Evolutionary conservation across 2,797 vertebrate species (phyloP), one percentile per base, ranked within the genome.

Genomic region (Phoeniculus purpureus): DNA sequence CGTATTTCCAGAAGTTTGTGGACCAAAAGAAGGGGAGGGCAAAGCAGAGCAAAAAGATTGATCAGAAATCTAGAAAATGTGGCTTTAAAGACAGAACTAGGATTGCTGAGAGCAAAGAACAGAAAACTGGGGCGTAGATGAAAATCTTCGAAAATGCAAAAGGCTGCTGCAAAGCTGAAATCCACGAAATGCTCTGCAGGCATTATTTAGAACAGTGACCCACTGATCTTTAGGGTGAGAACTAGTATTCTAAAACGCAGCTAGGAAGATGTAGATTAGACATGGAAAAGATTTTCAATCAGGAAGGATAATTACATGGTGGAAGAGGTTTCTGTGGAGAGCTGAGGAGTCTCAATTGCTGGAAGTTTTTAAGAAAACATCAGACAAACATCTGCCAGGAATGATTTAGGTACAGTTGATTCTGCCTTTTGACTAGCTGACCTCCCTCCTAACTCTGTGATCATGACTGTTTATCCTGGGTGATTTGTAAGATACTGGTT

Each of bases 401-500:
- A 90, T 61, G n/a, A 75, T 84, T 91, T 86, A 77, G 54, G 21
- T 75, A 58, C 10, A 77, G 81, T 8, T 73, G 75, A 80, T 80
- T 94, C 52, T 2, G 2, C n/a, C 71, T 91, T 88, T 60, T 67
- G 83, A 82, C 68, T 75, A 56, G 89, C 10, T 91, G 92, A 85
- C 92, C 89, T 82, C 50, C 32, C 48, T 58, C 40, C 64, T 92
- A 90, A 86, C 72, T 68, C 83, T 93, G 67, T 86, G 92, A 82
- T 95, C 90, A 61, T 37, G 86, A 92, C 65, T 94, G 81, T 90
- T 94, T 90, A 71, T 82, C 93, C 68, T 82, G 83, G 88, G 78
- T 92, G 88, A 94, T 93, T 95, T 93, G 90, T 91, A 95, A 94
- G 89, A 93, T 74, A 79, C 47, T 90, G 83, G 75, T 92, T 94